Evolutionary conservation across 2,113 vertebrate genomes (phyloP), one percentile per base, ranked within the genome.

Genomic region (Gambusia affinis): DNA sequence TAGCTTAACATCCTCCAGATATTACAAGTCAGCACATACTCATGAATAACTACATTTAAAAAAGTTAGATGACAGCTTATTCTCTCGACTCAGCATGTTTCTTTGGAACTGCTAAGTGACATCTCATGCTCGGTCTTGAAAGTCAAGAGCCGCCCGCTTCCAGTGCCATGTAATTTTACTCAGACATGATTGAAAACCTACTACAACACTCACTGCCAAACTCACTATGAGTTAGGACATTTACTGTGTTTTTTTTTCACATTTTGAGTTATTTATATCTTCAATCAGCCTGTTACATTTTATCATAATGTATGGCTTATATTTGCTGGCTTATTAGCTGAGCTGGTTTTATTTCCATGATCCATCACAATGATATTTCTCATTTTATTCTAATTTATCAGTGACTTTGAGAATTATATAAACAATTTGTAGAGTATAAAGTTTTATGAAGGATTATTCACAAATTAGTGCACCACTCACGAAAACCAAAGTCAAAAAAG

Each of bases 181-280:
- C 19, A 0, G 44, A 14, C 72, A 83, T 88, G 85, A 92, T 87
- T 85, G 82, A 85, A 88, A 84, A 64, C 27, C 60, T 37, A 47
- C 67, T 60, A 1, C 10, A 19, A 19, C 14, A 60, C 72, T 65
- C 15, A 8, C 12, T 24, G 60, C 22, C 71, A 30, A 4, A 54
- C 78, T 76, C 28, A 30, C 79, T 78, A 24, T 0, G 39, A 60
- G 39, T 83, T 57, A 29, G 15, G 4, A 31, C 17, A 11, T 29
- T 62, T 30, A 62, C 15, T 30, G 12, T 30, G 61, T 4, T 19
- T 57, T 24, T 24, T 8, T 11, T 57, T 27, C 8, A n/a, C 17
- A 11, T n/a, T 1, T n/a, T 24, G 22, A 10, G 51, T n/a, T 62
- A 29, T 62, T 62, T 30, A 2, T 7, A 14, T 19, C 30, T 62